Evolutionary conservation across 2,113 vertebrate species (phyloP), one percentile per base, ranked within the genome.

Genomic region (Silurus asotus): DNA sequence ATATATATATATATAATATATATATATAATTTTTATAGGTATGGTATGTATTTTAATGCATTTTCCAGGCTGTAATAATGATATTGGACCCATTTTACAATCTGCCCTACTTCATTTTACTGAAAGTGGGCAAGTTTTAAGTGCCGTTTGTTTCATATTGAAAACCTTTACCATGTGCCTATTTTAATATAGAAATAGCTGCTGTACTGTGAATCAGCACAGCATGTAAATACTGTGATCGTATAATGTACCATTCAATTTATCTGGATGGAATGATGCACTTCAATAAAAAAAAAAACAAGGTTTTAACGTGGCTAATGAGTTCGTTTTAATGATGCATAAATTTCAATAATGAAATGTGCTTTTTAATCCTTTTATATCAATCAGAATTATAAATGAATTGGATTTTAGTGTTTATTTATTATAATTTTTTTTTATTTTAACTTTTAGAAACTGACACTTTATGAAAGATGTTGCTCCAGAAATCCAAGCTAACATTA

Each of bases 61-160:
- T 93, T 94, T 93, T 94, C 91, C 91, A 93, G 85, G 25, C 45
- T 88, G 48, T 55, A 64, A 49, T 75, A 87, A 90, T 92, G 92
- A 87, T 88, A 87, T 92, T 91, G 89, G 89, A 91, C 87, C 90
- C 79, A 28, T 89, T 87, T 89, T 84, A 86, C 89, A 87, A 87
- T 84, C 81, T 85, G 87, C 85, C 85, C 74, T 59, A 51, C 72
- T 48, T 78, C 81, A 87, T 74, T 86, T 70, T 5, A 59, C 72
- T 88, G 87, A 84, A 89, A 85, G 76, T 69, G 56, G 84, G 70
- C 72, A 45, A 82, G 62, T 85, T 67, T 82, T 49, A 55, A 82
- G 45, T 55, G 51, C 17, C 45, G 65, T 53, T 65, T 56, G 65
- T 83, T 83, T 72, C 53, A 59, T 23, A 56, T 23, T 72, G 53